phyloP scores from a whole-genome alignment of 2,888 invertebrate species.

The Harpagoxenus sublaevis region DNA sequence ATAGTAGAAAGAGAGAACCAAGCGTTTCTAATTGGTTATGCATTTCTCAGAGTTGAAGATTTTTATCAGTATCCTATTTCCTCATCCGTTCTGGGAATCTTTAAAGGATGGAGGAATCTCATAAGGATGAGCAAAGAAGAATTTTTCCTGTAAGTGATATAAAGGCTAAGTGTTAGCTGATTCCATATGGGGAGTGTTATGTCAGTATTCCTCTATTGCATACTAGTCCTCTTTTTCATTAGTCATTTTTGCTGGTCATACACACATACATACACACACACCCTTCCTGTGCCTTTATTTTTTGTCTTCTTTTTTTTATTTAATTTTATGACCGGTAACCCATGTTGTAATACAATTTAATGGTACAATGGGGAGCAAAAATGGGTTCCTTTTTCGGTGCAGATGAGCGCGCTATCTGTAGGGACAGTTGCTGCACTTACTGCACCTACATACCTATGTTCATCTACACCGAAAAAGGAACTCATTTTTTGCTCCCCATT shows the following conservation, averaged over 20 bases:
- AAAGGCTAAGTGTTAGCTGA: background rate
- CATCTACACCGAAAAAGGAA: too few species aligned
- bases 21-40: background rate
- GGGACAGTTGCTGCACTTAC: too few species aligned
- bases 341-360: background rate
- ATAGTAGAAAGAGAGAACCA: background rate
- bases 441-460: too few species aligned
- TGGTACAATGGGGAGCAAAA: too few species aligned
- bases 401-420: too few species aligned
- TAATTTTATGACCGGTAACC: background rate
- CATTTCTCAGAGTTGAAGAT: background rate
- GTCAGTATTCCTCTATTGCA: background rate
- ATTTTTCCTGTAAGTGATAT: background rate
- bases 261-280: too few species aligned
- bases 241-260: background rate
- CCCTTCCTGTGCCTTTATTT: background rate
- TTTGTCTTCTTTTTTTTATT: background rate
- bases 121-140: background rate
- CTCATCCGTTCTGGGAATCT: background rate
- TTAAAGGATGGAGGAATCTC: background rate
- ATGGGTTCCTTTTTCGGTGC: too few species aligned
- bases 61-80: conserved; percentile 2
- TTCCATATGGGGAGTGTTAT: background rate
- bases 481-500: too few species aligned
- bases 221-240: background rate